phyloP scores from a whole-genome alignment of 2,113 vertebrate species.

The Lethenteron reissneri region DNA sequence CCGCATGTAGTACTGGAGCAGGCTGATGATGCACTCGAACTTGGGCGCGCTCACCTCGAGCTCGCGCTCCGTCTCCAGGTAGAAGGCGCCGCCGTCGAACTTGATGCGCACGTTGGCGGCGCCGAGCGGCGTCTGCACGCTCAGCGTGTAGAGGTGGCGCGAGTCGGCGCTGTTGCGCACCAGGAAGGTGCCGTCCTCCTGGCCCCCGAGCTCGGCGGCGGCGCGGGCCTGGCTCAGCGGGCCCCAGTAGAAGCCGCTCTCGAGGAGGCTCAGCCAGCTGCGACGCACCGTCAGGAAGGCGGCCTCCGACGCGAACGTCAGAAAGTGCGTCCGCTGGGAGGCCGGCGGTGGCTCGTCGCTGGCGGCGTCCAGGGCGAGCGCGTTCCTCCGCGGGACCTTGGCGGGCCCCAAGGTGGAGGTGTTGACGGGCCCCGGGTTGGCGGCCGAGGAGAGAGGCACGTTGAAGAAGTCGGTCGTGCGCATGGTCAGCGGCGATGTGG shows the following conservation, averaged over 20 bases:
- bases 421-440: no score
- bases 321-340: no score
- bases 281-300: constrained; percentile 57
- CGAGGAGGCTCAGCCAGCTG: constrained; percentile 52
- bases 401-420: no score
- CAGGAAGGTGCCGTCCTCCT: constrained; percentile 61
- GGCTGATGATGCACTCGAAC: constrained; percentile 65
- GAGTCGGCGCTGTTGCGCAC: constrained; percentile 77
- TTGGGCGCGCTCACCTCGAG: constrained; percentile 13
- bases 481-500: no score
- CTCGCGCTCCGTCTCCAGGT: constrained; percentile 57
- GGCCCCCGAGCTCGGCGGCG: constrained; percentile 44
- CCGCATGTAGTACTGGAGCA: constrained; percentile 60
- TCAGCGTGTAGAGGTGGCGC: constrained; percentile 76
- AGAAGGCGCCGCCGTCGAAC: constrained; percentile 53
- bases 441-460: no score
- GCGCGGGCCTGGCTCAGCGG: constrained; percentile 58
- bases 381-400: no score
- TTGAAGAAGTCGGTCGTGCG: no score
- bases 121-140: constrained; percentile 46
- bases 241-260: constrained; percentile 85
- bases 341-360: no score
- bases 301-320: constrained; percentile 24
- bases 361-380: no score
- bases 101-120: constrained; percentile 66